Evolutionary conservation across 2,113 vertebrate genomes (phyloP), one percentile per base, ranked within the genome.

Genomic region (Albula goreensis): DNA sequence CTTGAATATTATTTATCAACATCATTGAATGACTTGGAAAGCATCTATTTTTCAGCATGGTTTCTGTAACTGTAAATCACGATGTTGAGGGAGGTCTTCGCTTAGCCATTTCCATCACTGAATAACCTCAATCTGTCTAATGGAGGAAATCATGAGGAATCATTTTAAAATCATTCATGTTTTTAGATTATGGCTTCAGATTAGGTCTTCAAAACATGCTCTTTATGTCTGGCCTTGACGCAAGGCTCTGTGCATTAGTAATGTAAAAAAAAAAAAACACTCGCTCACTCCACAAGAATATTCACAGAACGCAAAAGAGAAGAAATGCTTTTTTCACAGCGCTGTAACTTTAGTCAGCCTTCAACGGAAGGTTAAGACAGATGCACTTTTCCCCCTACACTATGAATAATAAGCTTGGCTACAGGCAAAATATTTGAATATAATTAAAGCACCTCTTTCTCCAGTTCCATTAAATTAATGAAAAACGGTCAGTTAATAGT

Each of bases 1-100:
- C n/a, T 15, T 66, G 0, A 8, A 19, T 1, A 66, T 19, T 66
- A 66, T 4, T 22, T 22, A 31, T 74, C 70, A 74, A 31, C 22
- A 74, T n/a, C 22, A 74, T n/a, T 25, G 70, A n/a, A 25, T 0
- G 3, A 63, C 17, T 63, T 19, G 17, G n/a, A 74, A 74, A 31
- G 70, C 6, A 70, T 81, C 49, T 74, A 82, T 90, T 83, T 90
- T 89, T 88, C 78, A 88, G 31, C 53, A 83, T 66, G 82, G 77
- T 56, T 85, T 85, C 81, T 41, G 31, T n/a, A 70, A n/a, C 17
- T n/a, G 17, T 9, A 6, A 56, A 6, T 56, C 6, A 56, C 12
- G 53, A 56, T 56, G 2, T 12, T 56, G 53, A 12, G 53, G 53
- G 31, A 41, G 31, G 31, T 56, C 53, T 56, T 63, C 2, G 60